Conservation (phyloP, 2,797 vertebrate genomes). For the Myotis daubentonii region DNA sequence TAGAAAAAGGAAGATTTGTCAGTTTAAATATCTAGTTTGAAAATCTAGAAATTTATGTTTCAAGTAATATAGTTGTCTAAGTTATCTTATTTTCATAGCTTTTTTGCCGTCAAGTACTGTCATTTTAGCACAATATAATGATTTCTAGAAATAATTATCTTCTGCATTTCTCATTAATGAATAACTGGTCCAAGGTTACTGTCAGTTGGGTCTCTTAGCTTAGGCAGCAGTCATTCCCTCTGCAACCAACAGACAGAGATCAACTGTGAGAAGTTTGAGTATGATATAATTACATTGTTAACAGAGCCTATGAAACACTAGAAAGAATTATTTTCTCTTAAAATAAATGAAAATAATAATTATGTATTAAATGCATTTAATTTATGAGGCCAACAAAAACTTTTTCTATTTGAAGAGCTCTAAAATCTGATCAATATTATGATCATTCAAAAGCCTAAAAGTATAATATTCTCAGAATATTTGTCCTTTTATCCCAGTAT, state of each 20-base stretch:
- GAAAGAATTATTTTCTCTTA: background rate
- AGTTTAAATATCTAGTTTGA: background rate
- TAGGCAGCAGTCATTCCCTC: background rate
- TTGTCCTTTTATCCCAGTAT: background rate
- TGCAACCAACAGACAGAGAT: background rate
- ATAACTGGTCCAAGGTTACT: background rate
- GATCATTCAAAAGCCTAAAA: background rate
- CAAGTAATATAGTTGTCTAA: background rate
- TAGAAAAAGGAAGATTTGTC: background rate
- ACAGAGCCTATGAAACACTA: background rate
- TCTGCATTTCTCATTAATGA: background rate
- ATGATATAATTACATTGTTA: background rate
- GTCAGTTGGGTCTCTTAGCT: background rate
- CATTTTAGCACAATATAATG: background rate
- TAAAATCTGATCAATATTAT: background rate
- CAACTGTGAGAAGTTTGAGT: background rate
- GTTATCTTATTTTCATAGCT: conserved; percentile 25
- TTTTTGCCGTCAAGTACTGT: background rate
- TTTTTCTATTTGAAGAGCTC: background rate
- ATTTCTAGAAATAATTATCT: background rate
- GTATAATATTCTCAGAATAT: background rate
- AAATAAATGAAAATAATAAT: conserved; percentile 12
- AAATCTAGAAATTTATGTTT: conserved; percentile 6
- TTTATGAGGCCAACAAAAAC: background rate
- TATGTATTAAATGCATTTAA: background rate